Evolutionary conservation across 23 tunicate genomes (phyloP), one percentile per base, ranked within the genome.

Genomic region (Diplosoma virens): DNA sequence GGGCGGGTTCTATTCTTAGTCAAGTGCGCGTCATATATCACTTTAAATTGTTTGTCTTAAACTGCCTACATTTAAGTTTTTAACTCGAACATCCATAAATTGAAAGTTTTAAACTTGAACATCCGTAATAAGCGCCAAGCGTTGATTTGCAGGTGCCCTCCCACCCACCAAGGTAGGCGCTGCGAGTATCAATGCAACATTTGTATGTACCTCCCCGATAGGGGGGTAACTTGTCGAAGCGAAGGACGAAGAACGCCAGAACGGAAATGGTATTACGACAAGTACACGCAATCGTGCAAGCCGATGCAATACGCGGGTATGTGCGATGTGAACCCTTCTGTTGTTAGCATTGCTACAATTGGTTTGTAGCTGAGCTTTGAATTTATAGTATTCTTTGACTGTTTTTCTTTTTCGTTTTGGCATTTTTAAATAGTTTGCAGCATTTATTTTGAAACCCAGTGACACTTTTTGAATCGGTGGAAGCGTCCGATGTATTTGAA

Each of bases 281-380:
- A 89, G 52, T 72, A 35, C 46, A 67, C 96, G 2, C 96, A 89
- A 37, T 45, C 76, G 20, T 89, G 96, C 78, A 60, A 82, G 32
- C 72, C 76, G 23, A 53, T 89, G 60, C 18, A 32, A 0, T 89
- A 69, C 59, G 23, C 83, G 21, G 96, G 96, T 89, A 58, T 32
- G 63, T 1, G 47, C 21, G 47, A n/a, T n/a, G n/a, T n/a, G 18
- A 25, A 1, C 21, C 7, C 24, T 20, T 11, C n/a, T 20, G 26
- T n/a, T 58, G 65, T 11, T 11, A 58, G 25, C 21, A 7, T n/a
- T n/a, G 65, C 65, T 64, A 9, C 16, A 64, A 64, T 6, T 7
- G 20, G 11, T 64, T 64, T 64, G 16, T 30, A 25, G 71, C 29
- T 25, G 37, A 24, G 11, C 35, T 64, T 28, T 4, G 16, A 5